phyloP scores from a whole-genome alignment of 2,797 vertebrate species.

The Pseudocheirus occidentalis region DNA sequence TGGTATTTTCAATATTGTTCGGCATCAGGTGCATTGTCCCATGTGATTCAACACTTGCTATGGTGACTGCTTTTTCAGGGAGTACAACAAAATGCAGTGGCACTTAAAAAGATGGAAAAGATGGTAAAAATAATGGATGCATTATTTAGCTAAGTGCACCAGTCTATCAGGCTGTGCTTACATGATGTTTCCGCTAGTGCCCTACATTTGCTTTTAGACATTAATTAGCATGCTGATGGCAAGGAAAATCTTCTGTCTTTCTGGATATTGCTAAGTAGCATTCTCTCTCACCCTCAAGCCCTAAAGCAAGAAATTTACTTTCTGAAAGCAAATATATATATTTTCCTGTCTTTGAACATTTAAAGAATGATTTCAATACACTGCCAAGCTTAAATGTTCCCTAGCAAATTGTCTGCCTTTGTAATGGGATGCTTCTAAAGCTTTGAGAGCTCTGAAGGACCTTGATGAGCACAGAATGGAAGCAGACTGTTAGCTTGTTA shows the following conservation, averaged over 20 bases:
- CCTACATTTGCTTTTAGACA: background rate
- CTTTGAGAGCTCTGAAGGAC: background rate
- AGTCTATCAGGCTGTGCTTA: slow-evolving; percentile 14
- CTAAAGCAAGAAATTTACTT: slow-evolving; percentile 15
- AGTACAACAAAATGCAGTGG: slow-evolving; percentile 68
- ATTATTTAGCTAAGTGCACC: background rate
- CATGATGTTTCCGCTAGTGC: background rate
- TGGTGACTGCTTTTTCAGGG: slow-evolving; percentile 71
- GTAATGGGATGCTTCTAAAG: slow-evolving; percentile 25
- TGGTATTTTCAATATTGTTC: slow-evolving; percentile 68
- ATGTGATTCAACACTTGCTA: slow-evolving; percentile 58
- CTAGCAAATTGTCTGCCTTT: background rate
- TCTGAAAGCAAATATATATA: slow-evolving; percentile 25
- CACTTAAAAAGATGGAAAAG: slow-evolving; percentile 40
- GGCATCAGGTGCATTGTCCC: slow-evolving; percentile 55
- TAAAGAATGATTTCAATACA: slow-evolving; percentile 35
- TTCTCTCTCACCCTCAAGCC: slow-evolving; percentile 2
- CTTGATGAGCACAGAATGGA: slow-evolving; percentile 20
- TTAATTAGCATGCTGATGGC: background rate
- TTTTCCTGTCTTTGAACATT: slow-evolving; percentile 23
- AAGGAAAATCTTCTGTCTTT: slow-evolving; percentile 5
- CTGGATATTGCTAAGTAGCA: background rate
- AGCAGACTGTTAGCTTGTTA: slow-evolving; percentile 44
- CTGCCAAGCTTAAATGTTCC: slow-evolving; percentile 1
- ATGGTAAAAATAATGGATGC: background rate